Evolutionary conservation across 2,113 vertebrate species (phyloP).

Genomic region (Leucoraja erinaceus): DNA sequence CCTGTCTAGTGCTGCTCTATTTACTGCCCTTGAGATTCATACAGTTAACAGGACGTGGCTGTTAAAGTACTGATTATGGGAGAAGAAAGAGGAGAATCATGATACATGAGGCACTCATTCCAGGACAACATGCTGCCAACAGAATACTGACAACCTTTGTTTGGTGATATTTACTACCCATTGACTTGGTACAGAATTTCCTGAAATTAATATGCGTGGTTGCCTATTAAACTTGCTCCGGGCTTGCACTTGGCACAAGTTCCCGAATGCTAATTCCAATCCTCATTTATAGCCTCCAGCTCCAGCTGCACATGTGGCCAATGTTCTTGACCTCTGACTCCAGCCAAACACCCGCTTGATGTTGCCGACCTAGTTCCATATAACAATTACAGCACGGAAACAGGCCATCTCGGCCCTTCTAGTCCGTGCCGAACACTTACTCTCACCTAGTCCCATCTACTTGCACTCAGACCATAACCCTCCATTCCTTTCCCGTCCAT

Average conservation of each 20-base stretch:
- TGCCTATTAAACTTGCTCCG: not conserved
- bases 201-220: not conserved
- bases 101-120: not conserved
- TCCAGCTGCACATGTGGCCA: not conserved
- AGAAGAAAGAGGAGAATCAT: not conserved
- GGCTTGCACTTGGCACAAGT: not conserved
- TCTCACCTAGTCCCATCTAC: no score
- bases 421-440: no score
- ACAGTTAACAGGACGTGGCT: not conserved
- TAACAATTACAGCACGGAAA: no score
- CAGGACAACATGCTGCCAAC: not conserved
- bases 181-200: not conserved
- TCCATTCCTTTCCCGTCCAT: no score
- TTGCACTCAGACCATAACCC: no score
- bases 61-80: not conserved
- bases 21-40: not conserved
- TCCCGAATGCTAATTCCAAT: no score
- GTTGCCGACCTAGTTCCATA: not conserved
- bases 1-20: not conserved
- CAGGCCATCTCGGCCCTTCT: no score
- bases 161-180: not conserved
- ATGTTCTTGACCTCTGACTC: not conserved
- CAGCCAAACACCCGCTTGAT: not conserved
- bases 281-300: no score
- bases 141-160: not conserved